A percentile compares a stretch with the other conserved stretches of the same genome.
Evolutionary conservation across 2,888 invertebrate species (phyloP).

Genomic region (Darwinula stevensoni): DNA sequence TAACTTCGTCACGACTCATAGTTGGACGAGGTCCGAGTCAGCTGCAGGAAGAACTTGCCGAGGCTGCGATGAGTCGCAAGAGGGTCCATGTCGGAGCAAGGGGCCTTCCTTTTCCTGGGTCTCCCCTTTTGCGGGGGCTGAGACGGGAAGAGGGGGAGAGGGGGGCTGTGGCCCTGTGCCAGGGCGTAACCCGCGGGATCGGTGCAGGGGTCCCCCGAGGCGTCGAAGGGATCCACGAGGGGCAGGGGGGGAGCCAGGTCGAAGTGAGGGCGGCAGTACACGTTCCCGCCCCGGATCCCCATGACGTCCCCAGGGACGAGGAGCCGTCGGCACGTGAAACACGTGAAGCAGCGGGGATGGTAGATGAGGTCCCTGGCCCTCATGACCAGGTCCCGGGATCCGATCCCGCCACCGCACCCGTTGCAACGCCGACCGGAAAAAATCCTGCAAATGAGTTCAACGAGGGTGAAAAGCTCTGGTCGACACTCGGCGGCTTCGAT

Average conservation of each 20-base stretch:
- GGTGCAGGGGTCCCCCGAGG: constrained; percentile 6
- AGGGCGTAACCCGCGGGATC: neutral
- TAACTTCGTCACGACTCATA: too few relatives aligned
- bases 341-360: constrained; percentile 67
- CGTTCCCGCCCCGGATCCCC: constrained; percentile 50
- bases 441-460: constrained; percentile 37
- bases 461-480: neutral
- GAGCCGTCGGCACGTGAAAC: constrained; percentile 46
- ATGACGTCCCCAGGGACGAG: constrained; percentile 59
- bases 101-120: too few relatives aligned
- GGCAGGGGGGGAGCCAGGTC: too few relatives aligned
- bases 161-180: neutral
- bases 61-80: too few relatives aligned
- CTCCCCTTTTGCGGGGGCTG: constrained; percentile 1
- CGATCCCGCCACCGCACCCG: constrained; percentile 52
- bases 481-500: too few relatives aligned
- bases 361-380: constrained; percentile 56
- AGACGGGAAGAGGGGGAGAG: neutral
- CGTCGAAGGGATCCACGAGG: constrained; percentile 15
- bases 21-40: too few relatives aligned
- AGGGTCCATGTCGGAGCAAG: too few relatives aligned
- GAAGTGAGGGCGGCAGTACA: constrained; percentile 35
- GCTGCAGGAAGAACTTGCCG: too few relatives aligned
- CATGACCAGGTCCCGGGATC: constrained; percentile 69
- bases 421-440: constrained; percentile 78